These are phyloP conservation scores for Temnothorax rugatulus DNA, from an alignment of 2,888 invertebrate species.

Conservation along the genomic window DNA sequence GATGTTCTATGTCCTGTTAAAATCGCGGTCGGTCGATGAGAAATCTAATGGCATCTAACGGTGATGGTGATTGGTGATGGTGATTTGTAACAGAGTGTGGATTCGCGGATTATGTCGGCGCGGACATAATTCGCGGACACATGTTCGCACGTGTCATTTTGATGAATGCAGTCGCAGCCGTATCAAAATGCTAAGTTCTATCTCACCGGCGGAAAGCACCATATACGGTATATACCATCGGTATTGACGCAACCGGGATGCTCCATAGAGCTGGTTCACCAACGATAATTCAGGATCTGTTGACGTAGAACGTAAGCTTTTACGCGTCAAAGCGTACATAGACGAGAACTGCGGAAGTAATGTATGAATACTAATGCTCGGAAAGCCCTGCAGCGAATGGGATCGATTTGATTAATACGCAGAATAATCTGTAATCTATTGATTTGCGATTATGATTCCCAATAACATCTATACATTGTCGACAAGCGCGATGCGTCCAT, in stretches of 20 bases:
- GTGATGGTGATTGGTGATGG: background rate
- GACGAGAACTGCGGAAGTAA: slow-evolving; percentile 24
- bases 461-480: background rate
- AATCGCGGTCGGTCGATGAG: slow-evolving; percentile 4
- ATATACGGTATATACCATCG: background rate
- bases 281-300: slow-evolving; percentile 31
- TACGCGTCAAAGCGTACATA: background rate
- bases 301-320: slow-evolving; percentile 7
- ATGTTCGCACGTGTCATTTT: background rate
- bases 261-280: background rate
- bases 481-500: background rate
- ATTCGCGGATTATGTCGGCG: slow-evolving; percentile 3
- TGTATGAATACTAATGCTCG: slow-evolving; percentile 23
- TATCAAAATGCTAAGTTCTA: background rate
- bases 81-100: background rate
- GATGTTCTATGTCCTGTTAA: slow-evolving; percentile 66
- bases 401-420: slow-evolving; percentile 12
- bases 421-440: slow-evolving; percentile 15
- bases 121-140: background rate
- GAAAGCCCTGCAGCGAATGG: background rate
- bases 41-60: background rate
- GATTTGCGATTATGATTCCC: slow-evolving; percentile 20
- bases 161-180: background rate
- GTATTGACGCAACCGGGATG: background rate
- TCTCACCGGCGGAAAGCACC: background rate